Evolutionary conservation across 1,140 invertebrate species (phyloP).

Genomic region (Neotoxoptera formosana): DNA sequence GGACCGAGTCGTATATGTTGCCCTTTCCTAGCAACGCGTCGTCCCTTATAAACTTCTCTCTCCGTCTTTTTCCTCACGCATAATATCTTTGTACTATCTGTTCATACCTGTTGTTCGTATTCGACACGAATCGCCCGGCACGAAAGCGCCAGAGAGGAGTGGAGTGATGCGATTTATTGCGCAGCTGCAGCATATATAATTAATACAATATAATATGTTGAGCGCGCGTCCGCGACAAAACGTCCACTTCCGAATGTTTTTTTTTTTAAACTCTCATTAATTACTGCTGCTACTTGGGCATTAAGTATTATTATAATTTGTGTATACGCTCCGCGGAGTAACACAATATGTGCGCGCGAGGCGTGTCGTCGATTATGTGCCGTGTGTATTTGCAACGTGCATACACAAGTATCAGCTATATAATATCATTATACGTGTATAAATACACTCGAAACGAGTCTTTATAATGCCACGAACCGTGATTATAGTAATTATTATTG

Average conservation of each 20-base stretch:
- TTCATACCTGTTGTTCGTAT: too few relatives aligned
- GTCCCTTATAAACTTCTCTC: neutral
- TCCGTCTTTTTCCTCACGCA: neutral
- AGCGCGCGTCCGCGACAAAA: neutral
- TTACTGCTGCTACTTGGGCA: neutral
- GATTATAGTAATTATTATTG: neutral
- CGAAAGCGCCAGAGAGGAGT: neutral
- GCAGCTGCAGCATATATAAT: neutral
- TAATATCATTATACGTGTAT: neutral
- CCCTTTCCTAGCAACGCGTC: neutral
- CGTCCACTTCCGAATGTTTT: constrained; percentile 1
- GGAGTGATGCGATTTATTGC: neutral
- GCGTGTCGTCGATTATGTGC: neutral
- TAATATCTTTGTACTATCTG: neutral
- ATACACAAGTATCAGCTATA: neutral
- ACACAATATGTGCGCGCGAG: neutral
- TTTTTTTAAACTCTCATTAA: neutral
- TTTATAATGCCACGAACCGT: neutral
- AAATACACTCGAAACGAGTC: neutral
- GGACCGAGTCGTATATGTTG: neutral
- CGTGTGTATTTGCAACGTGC: neutral
- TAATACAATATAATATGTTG: neutral
- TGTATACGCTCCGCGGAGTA: neutral
- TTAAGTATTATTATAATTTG: neutral
- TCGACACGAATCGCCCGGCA: neutral